A percentile compares a stretch with the other conserved stretches of the same genome.
phyloP scores from a whole-genome alignment of 2,888 invertebrate genomes.

The Deilephila elpenor region DNA sequence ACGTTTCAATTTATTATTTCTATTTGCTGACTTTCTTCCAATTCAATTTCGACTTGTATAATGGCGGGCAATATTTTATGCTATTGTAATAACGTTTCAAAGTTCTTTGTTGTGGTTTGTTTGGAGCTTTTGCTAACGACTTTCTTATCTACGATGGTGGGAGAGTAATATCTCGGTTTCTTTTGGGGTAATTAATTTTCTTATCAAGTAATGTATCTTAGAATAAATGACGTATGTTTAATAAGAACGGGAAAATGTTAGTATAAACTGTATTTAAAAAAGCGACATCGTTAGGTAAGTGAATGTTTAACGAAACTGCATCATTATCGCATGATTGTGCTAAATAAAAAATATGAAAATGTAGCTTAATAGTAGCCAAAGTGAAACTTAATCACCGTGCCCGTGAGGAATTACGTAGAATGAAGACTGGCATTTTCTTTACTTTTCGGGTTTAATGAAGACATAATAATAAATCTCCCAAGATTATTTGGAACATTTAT shows the following conservation, averaged over 20 bases:
- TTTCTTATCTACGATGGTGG: slow-evolving; percentile 1
- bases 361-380: neutral
- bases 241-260: neutral
- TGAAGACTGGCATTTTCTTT: neutral
- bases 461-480: too few relatives aligned
- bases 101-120: slow-evolving; percentile 24
- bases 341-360: neutral
- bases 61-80: slow-evolving; percentile 29
- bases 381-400: neutral
- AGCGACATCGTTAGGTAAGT: neutral
- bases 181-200: neutral
- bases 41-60: slow-evolving; percentile 26
- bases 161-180: neutral
- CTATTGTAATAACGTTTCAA: slow-evolving; percentile 23
- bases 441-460: too few relatives aligned
- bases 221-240: neutral
- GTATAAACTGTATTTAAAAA: neutral
- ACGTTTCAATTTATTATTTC: slow-evolving; percentile 34
- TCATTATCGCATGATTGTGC: neutral
- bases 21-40: slow-evolving; percentile 25
- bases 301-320: neutral
- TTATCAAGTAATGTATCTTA: too few relatives aligned
- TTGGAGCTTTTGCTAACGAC: slow-evolving; percentile 25
- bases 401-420: neutral
- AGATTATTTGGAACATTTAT: too few relatives aligned